Percentiles rank a stretch among this genome's conserved stretches.
Conservation (phyloP, 2,113 vertebrate species). For the Apodemus sylvaticus region DNA sequence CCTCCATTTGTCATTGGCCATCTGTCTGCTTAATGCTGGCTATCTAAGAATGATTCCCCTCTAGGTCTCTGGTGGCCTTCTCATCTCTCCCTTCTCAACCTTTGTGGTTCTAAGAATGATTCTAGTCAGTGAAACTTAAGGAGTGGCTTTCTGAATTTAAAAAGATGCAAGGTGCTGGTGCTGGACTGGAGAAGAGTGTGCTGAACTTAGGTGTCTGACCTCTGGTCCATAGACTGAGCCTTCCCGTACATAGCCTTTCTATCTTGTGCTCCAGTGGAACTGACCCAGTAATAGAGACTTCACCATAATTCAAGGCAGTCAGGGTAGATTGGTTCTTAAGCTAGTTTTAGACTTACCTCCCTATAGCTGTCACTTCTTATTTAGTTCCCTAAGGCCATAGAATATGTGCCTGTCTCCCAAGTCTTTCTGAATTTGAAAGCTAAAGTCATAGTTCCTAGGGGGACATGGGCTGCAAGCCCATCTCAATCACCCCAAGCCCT, state of each 20-base stretch:
- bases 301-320: background rate
- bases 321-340: constrained; percentile 14
- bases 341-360: constrained; percentile 22
- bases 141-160: constrained; percentile 43
- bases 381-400: background rate
- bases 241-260: constrained; percentile 12
- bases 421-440: constrained; percentile 38
- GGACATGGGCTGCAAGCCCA: background rate
- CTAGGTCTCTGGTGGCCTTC: constrained; percentile 11
- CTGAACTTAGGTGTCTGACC: background rate
- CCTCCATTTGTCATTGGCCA: background rate
- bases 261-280: background rate
- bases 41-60: constrained; percentile 34
- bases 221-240: background rate
- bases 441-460: background rate
- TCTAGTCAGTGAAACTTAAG: constrained; percentile 42
- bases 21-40: constrained; percentile 35
- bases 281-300: background rate
- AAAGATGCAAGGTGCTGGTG: background rate
- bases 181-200: background rate
- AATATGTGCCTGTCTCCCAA: background rate
- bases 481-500: background rate
- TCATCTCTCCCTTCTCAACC: background rate
- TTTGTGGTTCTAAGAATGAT: constrained; percentile 22
- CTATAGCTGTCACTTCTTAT: constrained; percentile 1